These are phyloP conservation scores for Drosophila miranda DNA, from an alignment of 1,140 invertebrate genomes.

Conservation along the genomic window DNA sequence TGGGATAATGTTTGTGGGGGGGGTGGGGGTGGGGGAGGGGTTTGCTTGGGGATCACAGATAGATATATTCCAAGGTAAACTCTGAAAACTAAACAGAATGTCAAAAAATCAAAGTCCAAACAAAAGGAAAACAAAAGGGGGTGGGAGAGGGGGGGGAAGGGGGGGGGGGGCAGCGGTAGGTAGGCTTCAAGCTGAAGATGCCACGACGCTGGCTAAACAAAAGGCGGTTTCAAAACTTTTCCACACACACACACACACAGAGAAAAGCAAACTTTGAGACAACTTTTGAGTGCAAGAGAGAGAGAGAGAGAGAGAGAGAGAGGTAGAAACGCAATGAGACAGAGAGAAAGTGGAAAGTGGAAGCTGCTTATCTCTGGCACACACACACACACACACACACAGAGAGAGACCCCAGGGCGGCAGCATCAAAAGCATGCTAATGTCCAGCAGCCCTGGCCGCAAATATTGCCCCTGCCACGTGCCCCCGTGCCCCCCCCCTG, in stretches of 20 bases:
- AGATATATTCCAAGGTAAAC: conserved; percentile 54
- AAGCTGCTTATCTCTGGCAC: conserved; percentile 64
- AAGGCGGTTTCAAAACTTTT: conserved; percentile 56
- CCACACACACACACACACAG: conserved; percentile 23
- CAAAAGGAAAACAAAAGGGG: conserved; percentile 47
- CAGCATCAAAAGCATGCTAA: conserved; percentile 77
- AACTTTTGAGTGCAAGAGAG: conserved; percentile 28
- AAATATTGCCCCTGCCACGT: conserved; percentile 29
- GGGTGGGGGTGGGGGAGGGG: background rate
- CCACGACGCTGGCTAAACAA: conserved; percentile 59
- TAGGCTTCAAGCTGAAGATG: conserved; percentile 48
- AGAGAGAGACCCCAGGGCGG: conserved; percentile 23
- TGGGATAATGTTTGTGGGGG: conserved; percentile 1
- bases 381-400: conserved; percentile 33
- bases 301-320: conserved; percentile 7
- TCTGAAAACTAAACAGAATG: conserved; percentile 69
- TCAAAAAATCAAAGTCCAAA: conserved; percentile 77
- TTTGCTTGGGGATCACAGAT: background rate
- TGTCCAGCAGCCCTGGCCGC: conserved; percentile 69
- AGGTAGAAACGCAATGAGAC: conserved; percentile 22
- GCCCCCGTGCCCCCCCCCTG: too few relatives aligned
- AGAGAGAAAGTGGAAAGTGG: conserved; percentile 44
- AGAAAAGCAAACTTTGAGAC: conserved; percentile 51
- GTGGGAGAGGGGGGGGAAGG: conserved; percentile 13
- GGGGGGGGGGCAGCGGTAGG: background rate